Evolutionary conservation across 1,140 invertebrate species (phyloP).

Genomic region (Listronotus oregonensis): DNA sequence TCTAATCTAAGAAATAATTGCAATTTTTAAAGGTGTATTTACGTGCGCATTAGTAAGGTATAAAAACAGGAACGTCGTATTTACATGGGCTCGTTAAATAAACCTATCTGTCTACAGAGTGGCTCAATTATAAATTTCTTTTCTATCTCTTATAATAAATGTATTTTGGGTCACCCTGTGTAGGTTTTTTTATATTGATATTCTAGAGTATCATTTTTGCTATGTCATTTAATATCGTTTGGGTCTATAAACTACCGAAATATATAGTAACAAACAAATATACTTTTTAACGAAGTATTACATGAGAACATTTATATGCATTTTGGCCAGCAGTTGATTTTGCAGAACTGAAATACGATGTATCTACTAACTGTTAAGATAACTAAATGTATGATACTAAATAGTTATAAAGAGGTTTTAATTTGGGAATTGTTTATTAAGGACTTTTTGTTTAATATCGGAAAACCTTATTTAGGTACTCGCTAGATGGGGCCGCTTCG

Average conservation of each 20-base stretch:
- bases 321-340: too few species aligned
- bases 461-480: too few species aligned
- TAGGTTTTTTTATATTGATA: conserved; percentile 8
- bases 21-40: conserved; percentile 37
- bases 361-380: too few species aligned
- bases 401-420: too few species aligned
- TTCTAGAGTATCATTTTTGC: conserved; percentile 22
- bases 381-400: too few species aligned
- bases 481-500: too few species aligned
- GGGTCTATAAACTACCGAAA: conserved; percentile 33
- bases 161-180: too few species aligned
- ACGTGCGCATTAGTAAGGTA: conserved; percentile 44
- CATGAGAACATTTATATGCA: neutral
- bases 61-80: conserved; percentile 51
- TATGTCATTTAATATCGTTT: conserved; percentile 18
- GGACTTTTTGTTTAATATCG: too few species aligned
- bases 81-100: conserved; percentile 39
- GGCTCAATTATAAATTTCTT: neutral
- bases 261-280: conserved; percentile 26
- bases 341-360: too few species aligned
- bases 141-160: too few species aligned
- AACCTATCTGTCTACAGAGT: neutral
- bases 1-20: conserved; percentile 47
- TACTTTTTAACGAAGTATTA: conserved; percentile 22
- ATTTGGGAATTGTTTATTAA: too few species aligned